Conservation (phyloP, 2,888 invertebrate genomes). For the Heliconius charithonia region DNA sequence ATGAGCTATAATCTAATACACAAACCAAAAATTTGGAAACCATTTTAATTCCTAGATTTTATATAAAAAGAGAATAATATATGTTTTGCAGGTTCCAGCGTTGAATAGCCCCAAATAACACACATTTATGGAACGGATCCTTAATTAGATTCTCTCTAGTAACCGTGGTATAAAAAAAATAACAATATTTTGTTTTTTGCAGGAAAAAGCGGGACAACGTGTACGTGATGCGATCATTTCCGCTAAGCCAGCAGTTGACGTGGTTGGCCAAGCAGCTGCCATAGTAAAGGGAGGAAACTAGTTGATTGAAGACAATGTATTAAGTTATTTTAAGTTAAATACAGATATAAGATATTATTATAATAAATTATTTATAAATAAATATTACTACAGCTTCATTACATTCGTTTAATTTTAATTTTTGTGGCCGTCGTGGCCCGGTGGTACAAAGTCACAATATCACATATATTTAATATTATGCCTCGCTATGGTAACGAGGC, state of each 20-base stretch:
- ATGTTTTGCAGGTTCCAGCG: too few relatives aligned
- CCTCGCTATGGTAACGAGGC: too few relatives aligned
- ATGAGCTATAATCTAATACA: too few relatives aligned
- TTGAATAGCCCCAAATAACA: too few relatives aligned
- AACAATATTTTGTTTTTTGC: constrained; percentile 22
- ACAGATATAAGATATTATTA: not conserved
- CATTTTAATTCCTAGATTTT: too few relatives aligned
- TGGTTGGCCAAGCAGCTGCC: constrained; percentile 47
- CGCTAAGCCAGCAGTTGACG: constrained; percentile 51
- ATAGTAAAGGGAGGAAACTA: constrained; percentile 43
- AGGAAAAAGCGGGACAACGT: constrained; percentile 51
- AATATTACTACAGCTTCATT: not conserved
- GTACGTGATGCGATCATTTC: constrained; percentile 52
- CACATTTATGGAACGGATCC: not conserved
- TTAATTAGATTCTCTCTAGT: not conserved
- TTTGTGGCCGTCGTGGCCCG: too few relatives aligned
- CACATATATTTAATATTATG: too few relatives aligned
- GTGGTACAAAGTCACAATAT: too few relatives aligned
- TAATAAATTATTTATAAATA: not conserved
- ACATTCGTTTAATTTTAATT: not conserved
- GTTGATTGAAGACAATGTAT: not conserved
- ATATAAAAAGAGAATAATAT: too few relatives aligned
- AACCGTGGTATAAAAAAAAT: not conserved
- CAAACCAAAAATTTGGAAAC: too few relatives aligned
- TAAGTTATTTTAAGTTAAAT: not conserved